Base-by-base conservation (phyloP, 2,888 invertebrate genomes). In the Aromia moschata region DNA sequence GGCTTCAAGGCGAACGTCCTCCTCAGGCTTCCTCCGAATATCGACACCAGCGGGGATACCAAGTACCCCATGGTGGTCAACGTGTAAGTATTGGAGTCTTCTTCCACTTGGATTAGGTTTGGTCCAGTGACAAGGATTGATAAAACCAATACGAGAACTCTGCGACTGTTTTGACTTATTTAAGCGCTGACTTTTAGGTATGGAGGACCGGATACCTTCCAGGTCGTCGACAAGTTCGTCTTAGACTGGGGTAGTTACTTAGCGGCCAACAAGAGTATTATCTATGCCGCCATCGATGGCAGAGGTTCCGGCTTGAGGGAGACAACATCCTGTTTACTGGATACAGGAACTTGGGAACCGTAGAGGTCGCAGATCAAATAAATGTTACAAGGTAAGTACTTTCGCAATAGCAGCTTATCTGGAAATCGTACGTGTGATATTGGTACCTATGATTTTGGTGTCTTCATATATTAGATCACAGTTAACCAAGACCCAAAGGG, bases 301-400 rank as follows among this genome's bases (percentile, higher is more conserved):
- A 84, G 97, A 54, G 98, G 98, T 4, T 91, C 94, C 0, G 94
- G 94, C 0, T 83, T 92, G 46, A 88, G 68, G 97, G 98, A 17
- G 91, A 94, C 69, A 85, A 86, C 47, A 88, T 93, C 74, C 83
- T 93, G 74, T 94, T 95, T 77, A 84, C 93, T 2, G 83, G 93
- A 37, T 96, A 97, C 79, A 84, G 91, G 54, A 85, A 86, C 43
- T 84, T 99, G 31, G 98, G 98, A 20, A 91, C 93, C 0, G 88
- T 91, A 0, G 98, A 99, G 82, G 89, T 98, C 46, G 85, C 88
- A 38, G 98, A 98, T 82, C 96, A 98, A 81, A 91, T 97, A 57
- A 86, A 86, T 71, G 94, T 93, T 20, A 90, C 93, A 1, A 89
- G 83, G 90, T 91, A 81, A 3, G 25, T 25, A 25, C 25, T 3